phyloP scores from a whole-genome alignment of 2,797 vertebrate genomes.

The Bovichtus diacanthus region DNA sequence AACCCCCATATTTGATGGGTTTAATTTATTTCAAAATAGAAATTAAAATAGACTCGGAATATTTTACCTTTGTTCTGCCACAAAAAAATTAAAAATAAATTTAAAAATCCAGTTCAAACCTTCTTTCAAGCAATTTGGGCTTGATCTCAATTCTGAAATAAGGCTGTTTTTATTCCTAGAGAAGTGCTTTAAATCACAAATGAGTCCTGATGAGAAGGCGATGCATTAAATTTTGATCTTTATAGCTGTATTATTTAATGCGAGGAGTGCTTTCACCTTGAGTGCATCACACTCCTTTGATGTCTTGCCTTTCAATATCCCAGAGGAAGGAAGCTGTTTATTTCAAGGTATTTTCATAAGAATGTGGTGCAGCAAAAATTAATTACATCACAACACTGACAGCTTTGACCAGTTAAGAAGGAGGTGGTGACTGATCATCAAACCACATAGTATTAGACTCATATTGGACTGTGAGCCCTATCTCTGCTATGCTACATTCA shows the following conservation, averaged over 20 bases:
- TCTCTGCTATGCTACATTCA: neutral
- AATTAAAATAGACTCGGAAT: conserved; percentile 56
- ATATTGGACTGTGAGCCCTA: neutral
- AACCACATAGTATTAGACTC: neutral
- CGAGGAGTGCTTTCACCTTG: conserved; percentile 59
- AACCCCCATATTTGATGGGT: conserved; percentile 43
- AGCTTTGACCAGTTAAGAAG: conserved; percentile 22
- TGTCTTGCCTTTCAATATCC: conserved; percentile 56
- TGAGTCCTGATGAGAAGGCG: conserved; percentile 61
- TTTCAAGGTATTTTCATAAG: conserved; percentile 60
- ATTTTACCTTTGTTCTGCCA: conserved; percentile 57
- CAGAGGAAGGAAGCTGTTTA: conserved; percentile 52
- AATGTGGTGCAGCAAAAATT: conserved; percentile 22
- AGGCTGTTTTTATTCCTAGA: conserved; percentile 54
- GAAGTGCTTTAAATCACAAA: conserved; percentile 68
- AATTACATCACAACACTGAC: conserved; percentile 31
- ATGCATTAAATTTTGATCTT: conserved; percentile 65
- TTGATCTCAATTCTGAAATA: conserved; percentile 45
- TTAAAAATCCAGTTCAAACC: conserved; percentile 13
- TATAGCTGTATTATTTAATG: conserved; percentile 63
- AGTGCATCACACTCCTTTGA: conserved; percentile 57
- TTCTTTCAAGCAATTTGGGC: conserved; percentile 46
- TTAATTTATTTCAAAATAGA: conserved; percentile 61
- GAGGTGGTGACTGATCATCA: conserved; percentile 16
- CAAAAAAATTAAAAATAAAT: conserved; percentile 21